Percentiles rank a stretch among this genome's conserved stretches.
These are phyloP conservation scores for Tachyglossus aculeatus DNA, from an alignment of 2,797 vertebrate genomes.

Conservation along the genomic window DNA sequence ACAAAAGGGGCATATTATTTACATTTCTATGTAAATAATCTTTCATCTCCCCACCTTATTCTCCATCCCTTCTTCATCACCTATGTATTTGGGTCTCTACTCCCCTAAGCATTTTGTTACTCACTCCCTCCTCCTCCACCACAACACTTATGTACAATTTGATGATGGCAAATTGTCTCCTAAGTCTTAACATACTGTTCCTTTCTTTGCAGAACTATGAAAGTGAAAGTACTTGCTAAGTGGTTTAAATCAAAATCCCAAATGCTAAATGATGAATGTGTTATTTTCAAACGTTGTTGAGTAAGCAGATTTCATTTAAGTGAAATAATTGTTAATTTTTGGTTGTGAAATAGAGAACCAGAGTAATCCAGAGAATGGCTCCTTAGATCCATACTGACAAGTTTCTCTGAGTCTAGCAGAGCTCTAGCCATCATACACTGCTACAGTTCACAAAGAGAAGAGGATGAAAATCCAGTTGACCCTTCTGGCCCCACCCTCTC, in stretches of 20 bases:
- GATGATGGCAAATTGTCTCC: too few species aligned
- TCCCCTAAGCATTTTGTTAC: too few species aligned
- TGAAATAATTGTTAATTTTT: slow-evolving; percentile 15
- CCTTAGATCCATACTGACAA: slow-evolving; percentile 16
- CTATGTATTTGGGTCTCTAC: too few species aligned
- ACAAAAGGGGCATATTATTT: slow-evolving; percentile 19
- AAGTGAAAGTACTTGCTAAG: slow-evolving; percentile 37
- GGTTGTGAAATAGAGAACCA: slow-evolving; percentile 29
- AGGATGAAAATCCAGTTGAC: background rate
- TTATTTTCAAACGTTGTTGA: slow-evolving; percentile 24
- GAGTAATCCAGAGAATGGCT: slow-evolving; percentile 21
- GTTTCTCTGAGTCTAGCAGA: background rate
- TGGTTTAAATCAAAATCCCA: slow-evolving; percentile 36
- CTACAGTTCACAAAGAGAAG: background rate
- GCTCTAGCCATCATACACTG: background rate
- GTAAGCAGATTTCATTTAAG: slow-evolving; percentile 23
- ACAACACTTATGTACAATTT: too few species aligned
- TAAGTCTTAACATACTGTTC: slow-evolving; percentile 7
- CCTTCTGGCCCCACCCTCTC: too few species aligned
- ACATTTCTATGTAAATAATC: background rate
- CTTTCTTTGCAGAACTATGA: slow-evolving; percentile 11
- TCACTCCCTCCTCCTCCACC: too few species aligned
- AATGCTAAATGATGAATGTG: slow-evolving; percentile 32
- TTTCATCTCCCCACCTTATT: too few species aligned
- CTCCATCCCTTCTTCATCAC: too few species aligned